phyloP scores from a whole-genome alignment of 2,797 vertebrate genomes.

The Micrastur ruficollis region DNA sequence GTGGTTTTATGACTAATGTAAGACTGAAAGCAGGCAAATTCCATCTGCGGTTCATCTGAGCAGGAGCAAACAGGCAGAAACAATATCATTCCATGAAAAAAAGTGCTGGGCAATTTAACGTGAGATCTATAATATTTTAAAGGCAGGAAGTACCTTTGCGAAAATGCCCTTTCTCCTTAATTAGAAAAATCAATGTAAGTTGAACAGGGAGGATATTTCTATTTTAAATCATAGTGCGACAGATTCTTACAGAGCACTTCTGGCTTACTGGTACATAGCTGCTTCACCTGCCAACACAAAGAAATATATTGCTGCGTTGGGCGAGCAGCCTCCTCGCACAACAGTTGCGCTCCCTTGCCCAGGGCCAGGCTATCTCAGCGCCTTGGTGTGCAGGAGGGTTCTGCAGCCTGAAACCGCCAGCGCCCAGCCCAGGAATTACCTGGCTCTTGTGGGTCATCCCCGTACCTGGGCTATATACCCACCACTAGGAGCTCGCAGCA shows the following conservation, averaged over 20 bases:
- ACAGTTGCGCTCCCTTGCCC: neutral
- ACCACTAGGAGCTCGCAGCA: neutral
- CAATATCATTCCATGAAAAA: neutral
- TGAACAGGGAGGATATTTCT: neutral
- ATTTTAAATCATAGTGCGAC: neutral
- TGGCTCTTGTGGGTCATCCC: neutral
- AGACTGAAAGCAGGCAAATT: constrained; percentile 26
- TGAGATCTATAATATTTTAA: neutral
- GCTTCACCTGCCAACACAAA: neutral
- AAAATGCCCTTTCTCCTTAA: constrained; percentile 1
- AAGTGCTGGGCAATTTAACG: neutral
- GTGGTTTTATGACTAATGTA: constrained; percentile 38
- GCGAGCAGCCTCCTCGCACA: neutral
- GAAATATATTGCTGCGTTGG: neutral
- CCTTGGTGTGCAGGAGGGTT: neutral
- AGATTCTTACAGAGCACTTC: neutral
- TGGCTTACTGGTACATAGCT: neutral
- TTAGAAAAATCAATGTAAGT: neutral
- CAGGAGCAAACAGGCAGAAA: neutral
- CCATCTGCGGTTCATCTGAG: constrained; percentile 4
- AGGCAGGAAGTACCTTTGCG: neutral
- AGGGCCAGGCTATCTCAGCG: neutral
- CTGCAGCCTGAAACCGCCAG: neutral
- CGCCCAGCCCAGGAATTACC: neutral
- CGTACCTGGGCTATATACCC: rapidly evolving